Percentiles rank a stretch among this genome's conserved stretches.
These are phyloP conservation scores for Pogonus chalceus DNA, from an alignment of 1,140 invertebrate genomes.

Conservation along the genomic window DNA sequence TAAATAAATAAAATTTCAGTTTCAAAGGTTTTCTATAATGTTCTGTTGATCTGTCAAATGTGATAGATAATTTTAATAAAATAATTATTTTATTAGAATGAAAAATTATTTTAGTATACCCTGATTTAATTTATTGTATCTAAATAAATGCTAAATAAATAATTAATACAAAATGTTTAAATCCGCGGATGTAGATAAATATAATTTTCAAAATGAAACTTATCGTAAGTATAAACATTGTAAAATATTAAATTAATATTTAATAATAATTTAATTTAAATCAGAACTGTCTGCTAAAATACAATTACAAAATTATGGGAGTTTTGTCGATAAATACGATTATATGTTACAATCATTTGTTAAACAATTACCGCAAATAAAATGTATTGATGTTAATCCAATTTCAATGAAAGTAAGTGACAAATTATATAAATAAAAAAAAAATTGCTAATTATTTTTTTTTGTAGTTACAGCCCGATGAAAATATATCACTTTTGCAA, in stretches of 20 bases:
- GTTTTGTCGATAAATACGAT: constrained; percentile 59
- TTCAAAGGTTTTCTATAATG: too few species aligned
- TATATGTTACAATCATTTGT: constrained; percentile 42
- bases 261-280: constrained; percentile 9
- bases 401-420: constrained; percentile 46
- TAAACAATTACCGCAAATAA: constrained; percentile 33
- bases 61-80: too few species aligned
- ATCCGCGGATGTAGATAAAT: constrained; percentile 23
- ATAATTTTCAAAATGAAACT: constrained; percentile 29
- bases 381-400: constrained; percentile 42
- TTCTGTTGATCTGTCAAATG: too few species aligned
- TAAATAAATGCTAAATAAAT: too few species aligned
- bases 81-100: too few species aligned
- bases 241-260: constrained; percentile 10
- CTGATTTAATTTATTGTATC: too few species aligned
- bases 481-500: constrained; percentile 54
- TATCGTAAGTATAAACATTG: constrained; percentile 23
- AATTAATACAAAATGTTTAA: constrained; percentile 31
- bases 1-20: too few species aligned
- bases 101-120: too few species aligned
- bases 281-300: constrained; percentile 43
- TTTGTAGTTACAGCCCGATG: constrained; percentile 39
- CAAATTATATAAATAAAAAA: constrained; percentile 11
- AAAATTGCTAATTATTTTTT: constrained; percentile 19
- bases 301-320: constrained; percentile 56